These are phyloP conservation scores for Enteromius viviparus DNA, from an alignment of 2,797 vertebrate species.

Conservation along the genomic window DNA sequence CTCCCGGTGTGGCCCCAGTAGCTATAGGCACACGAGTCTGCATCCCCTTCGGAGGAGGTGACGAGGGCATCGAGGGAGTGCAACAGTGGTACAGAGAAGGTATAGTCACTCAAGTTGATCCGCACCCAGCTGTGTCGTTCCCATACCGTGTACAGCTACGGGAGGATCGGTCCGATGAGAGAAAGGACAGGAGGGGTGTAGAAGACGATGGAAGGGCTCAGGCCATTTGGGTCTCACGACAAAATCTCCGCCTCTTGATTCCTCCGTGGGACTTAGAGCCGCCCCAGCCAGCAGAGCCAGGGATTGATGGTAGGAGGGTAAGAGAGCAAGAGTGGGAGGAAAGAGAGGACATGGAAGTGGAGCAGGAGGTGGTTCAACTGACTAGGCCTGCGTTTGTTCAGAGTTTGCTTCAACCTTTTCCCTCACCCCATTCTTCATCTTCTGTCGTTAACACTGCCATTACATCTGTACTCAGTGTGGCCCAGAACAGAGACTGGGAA, in stretches of 20 bases:
- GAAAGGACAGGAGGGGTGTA: slow-evolving; percentile 59
- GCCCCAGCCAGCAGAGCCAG: slow-evolving; percentile 56
- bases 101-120: slow-evolving; percentile 83
- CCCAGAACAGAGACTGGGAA: slow-evolving; percentile 73
- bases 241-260: slow-evolving; percentile 85
- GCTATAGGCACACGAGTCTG: slow-evolving; percentile 83
- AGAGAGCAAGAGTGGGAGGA: slow-evolving; percentile 70
- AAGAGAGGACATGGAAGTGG: slow-evolving; percentile 77
- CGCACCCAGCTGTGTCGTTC: slow-evolving; percentile 81
- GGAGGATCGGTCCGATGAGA: slow-evolving; percentile 58
- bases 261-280: slow-evolving; percentile 84
- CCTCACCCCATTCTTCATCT: slow-evolving; percentile 64
- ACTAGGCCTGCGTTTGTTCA: slow-evolving; percentile 67
- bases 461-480: slow-evolving; percentile 72
- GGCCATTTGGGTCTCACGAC: slow-evolving; percentile 80
- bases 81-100: slow-evolving; percentile 83
- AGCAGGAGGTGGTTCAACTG: slow-evolving; percentile 71
- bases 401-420: slow-evolving; percentile 67
- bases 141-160: slow-evolving; percentile 83
- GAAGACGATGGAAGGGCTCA: slow-evolving; percentile 66
- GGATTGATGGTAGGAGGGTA: slow-evolving; percentile 59
- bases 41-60: slow-evolving; percentile 77
- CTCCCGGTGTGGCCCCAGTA: slow-evolving; percentile 78
- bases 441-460: slow-evolving; percentile 71
- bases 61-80: slow-evolving; percentile 66